phyloP scores from a whole-genome alignment of 53 echinoderm and acorn worm species.

The Patiria pectinifera region DNA sequence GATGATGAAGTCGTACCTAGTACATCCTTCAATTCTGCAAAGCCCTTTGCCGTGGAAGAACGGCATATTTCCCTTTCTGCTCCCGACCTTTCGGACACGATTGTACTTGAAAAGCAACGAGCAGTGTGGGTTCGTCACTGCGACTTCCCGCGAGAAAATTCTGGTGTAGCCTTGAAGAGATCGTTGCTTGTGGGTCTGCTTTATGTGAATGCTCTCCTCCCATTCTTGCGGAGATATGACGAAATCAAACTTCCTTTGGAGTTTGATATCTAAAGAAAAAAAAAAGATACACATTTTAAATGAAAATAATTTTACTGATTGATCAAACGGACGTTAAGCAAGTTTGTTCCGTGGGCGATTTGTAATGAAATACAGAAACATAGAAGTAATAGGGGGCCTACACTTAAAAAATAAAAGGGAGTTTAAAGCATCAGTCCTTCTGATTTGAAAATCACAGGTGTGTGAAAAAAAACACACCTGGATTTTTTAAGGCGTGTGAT shows the following conservation, averaged over 20 bases:
- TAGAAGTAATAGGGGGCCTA: too few species aligned
- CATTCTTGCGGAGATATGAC: neutral
- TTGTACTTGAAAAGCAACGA: slow-evolving; percentile 10
- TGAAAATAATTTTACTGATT: too few species aligned
- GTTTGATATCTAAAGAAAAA: neutral
- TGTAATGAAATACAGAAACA: too few species aligned
- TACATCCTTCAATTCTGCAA: slow-evolving; percentile 17
- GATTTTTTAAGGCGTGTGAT: too few species aligned
- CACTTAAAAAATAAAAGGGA: too few species aligned
- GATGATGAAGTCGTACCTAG: slow-evolving; percentile 11
- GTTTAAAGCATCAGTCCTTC: too few species aligned
- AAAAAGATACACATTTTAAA: neutral
- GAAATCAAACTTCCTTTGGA: neutral
- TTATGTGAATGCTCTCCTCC: neutral
- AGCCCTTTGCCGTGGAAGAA: neutral
- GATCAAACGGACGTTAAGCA: too few species aligned
- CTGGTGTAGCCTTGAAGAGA: neutral
- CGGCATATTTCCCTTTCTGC: neutral
- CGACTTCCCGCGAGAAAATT: neutral
- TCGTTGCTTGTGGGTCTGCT: neutral
- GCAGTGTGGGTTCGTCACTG: neutral
- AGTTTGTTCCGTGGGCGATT: too few species aligned
- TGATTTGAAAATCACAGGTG: too few species aligned
- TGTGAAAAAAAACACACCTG: too few species aligned
- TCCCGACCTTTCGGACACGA: neutral